These are phyloP conservation scores for Pseudoatta argentina DNA, from an alignment of 1,140 invertebrate genomes.

Conservation along the genomic window DNA sequence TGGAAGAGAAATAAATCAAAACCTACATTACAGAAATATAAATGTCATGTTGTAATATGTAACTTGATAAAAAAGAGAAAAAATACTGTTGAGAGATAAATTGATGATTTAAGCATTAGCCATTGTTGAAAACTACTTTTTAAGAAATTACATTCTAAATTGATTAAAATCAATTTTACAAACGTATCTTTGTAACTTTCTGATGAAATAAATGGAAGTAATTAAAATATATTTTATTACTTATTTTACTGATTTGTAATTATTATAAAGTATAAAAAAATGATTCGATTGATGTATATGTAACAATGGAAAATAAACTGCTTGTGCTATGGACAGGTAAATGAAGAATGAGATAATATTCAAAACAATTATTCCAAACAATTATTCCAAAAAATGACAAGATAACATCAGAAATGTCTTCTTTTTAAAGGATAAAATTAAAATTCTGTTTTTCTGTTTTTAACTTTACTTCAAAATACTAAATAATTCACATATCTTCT, in stretches of 20 bases:
- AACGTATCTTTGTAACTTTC: constrained; percentile 49
- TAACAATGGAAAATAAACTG: constrained; percentile 68
- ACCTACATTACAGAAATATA: constrained; percentile 59
- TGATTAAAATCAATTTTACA: constrained; percentile 28
- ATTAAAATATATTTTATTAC: constrained; percentile 67
- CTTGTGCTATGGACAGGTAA: constrained; percentile 84
- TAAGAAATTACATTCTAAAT: constrained; percentile 33
- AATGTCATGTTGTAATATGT: constrained; percentile 59
- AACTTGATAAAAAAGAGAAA: background rate
- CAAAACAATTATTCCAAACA: constrained; percentile 25
- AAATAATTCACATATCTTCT: constrained; percentile 39
- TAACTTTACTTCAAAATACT: constrained; percentile 45
- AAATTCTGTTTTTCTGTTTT: background rate
- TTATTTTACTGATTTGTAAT: constrained; percentile 36
- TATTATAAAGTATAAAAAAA: constrained; percentile 41
- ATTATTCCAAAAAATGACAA: constrained; percentile 27
- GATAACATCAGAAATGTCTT: background rate
- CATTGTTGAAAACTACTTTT: background rate
- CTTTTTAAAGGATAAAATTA: background rate
- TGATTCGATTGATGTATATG: background rate
- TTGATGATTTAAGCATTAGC: constrained; percentile 33
- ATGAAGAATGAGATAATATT: constrained; percentile 72
- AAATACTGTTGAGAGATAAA: constrained; percentile 20
- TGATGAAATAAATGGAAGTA: constrained; percentile 60
- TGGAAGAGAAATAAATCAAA: constrained; percentile 75